These are phyloP conservation scores for Drosophila melanosoma DNA, from an alignment of 2,888 invertebrate genomes.

Conservation along the genomic window DNA sequence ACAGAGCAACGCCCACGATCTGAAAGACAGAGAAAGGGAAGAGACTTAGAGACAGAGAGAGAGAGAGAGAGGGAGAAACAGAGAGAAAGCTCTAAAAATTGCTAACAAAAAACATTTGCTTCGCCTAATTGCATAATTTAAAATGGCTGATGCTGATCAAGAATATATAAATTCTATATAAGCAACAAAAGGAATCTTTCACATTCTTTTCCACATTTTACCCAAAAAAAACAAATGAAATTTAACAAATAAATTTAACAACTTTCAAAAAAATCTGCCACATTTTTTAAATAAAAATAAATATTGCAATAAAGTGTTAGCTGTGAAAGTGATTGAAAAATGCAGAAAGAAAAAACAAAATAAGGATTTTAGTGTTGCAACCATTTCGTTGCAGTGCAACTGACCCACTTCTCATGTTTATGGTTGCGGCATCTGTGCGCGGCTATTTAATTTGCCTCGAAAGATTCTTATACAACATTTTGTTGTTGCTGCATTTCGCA, in stretches of 20 bases:
- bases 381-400: slow-evolving; percentile 19
- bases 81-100: neutral
- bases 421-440: slow-evolving; percentile 34
- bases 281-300: neutral
- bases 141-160: neutral
- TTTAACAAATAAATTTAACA: neutral
- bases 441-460: slow-evolving; percentile 10
- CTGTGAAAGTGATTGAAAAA: neutral
- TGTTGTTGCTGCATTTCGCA: slow-evolving; percentile 59
- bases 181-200: neutral
- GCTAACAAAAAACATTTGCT: neutral
- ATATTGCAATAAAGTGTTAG: neutral
- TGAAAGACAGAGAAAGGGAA: neutral
- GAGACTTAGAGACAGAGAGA: neutral
- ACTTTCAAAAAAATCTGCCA: neutral
- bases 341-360: neutral
- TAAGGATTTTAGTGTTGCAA: neutral
- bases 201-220: neutral
- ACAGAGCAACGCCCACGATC: slow-evolving; percentile 35
- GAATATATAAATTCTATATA: neutral
- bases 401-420: slow-evolving; percentile 59
- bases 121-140: neutral
- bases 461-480: slow-evolving; percentile 67
- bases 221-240: neutral
- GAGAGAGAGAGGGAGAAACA: neutral